These are phyloP conservation scores for Balaeniceps rex DNA, from an alignment of 2,113 vertebrate species.

Conservation along the genomic window DNA sequence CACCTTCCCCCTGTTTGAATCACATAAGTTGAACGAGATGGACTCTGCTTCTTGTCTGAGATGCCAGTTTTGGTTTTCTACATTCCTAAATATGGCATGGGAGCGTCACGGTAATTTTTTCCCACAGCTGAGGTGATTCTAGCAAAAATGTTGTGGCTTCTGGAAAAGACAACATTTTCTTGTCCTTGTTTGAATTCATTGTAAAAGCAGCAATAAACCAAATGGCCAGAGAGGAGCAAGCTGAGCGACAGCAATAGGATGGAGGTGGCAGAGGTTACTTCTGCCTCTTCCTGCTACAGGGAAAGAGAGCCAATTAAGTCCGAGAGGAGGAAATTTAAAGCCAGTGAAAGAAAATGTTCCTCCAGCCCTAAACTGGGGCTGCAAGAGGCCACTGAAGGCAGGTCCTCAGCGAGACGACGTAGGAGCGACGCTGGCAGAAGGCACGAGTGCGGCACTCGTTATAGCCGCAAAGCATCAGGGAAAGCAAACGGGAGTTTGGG, in stretches of 20 bases:
- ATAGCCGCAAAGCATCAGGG: neutral
- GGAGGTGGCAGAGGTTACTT: neutral
- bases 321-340: neutral
- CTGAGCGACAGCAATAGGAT: neutral
- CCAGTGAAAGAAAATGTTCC: neutral
- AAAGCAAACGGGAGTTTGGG: neutral
- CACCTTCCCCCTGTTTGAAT: neutral
- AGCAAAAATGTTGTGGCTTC: neutral
- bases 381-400: neutral
- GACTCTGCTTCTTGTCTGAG: neutral
- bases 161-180: neutral
- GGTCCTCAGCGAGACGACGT: rapidly evolving
- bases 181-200: neutral
- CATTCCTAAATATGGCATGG: rapidly evolving
- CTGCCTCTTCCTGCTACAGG: neutral
- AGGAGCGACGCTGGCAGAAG: neutral
- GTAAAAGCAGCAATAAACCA: neutral
- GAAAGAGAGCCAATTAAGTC: neutral
- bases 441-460: neutral
- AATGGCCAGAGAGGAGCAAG: neutral
- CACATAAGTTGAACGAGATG: rapidly evolving
- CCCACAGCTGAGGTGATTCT: neutral
- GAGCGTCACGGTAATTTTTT: neutral
- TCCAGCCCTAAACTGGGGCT: neutral
- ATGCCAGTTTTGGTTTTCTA: neutral